Conservation (phyloP, 2,797 vertebrate species). For the Pteropus rufus region DNA sequence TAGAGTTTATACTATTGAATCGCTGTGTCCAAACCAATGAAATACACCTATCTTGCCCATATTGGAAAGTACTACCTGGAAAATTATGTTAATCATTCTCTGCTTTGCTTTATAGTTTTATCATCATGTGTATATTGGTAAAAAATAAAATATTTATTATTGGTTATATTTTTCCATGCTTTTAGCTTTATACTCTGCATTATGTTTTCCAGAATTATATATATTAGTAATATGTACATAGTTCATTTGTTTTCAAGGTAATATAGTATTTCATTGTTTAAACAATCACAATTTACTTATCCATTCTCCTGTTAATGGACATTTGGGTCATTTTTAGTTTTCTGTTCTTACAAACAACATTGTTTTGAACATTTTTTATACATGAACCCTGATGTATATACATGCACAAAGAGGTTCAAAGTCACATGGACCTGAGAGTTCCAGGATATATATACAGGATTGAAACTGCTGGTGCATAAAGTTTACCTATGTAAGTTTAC, state of each 20-base stretch:
- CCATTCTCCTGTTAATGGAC: not conserved
- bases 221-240: not conserved
- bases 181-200: not conserved
- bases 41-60: not conserved
- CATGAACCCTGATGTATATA: not conserved
- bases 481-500: not conserved
- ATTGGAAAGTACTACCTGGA: not conserved
- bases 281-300: not conserved
- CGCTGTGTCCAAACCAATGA: not conserved
- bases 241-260: not conserved
- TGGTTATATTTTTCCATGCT: not conserved
- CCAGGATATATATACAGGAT: not conserved
- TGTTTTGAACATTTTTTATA: not conserved
- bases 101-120: not conserved
- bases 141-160: not conserved
- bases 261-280: not conserved
- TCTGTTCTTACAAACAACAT: not conserved
- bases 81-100: not conserved
- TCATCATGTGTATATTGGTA: not conserved
- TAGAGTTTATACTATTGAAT: not conserved
- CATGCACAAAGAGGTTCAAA: not conserved
- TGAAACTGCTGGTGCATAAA: not conserved
- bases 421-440: not conserved
- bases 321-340: not conserved
- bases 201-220: not conserved